phyloP scores from a whole-genome alignment of 2,888 invertebrate species.

The Platycnemis pennipes region DNA sequence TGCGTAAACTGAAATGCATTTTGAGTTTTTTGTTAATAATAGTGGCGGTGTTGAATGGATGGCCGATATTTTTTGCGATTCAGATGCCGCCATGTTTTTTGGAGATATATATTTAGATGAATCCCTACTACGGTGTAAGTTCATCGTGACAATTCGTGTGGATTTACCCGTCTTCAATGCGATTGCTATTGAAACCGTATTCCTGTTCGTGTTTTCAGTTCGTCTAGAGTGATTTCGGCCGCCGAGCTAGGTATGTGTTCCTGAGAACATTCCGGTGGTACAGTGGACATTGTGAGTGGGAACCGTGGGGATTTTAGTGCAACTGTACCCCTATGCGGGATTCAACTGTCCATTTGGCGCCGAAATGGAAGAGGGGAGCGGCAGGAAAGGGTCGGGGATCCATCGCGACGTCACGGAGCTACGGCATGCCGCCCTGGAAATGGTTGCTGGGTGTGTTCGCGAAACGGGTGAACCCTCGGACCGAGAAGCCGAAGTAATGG shows the following conservation, averaged over 20 bases:
- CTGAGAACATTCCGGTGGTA: not conserved
- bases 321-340: not conserved
- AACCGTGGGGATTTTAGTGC: not conserved
- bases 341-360: not conserved
- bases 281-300: not conserved
- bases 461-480: not conserved
- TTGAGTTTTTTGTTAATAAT: too few species aligned
- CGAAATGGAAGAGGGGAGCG: not conserved
- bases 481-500: slow-evolving; percentile 36
- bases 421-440: not conserved
- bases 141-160: too few species aligned
- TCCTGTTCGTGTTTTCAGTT: not conserved
- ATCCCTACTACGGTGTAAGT: too few species aligned
- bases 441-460: not conserved
- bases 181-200: not conserved
- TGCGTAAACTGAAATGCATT: too few species aligned
- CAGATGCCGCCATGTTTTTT: too few species aligned
- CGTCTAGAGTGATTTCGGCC: not conserved
- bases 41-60: too few species aligned
- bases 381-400: not conserved
- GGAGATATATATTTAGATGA: too few species aligned
- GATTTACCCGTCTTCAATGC: not conserved
- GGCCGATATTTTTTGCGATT: too few species aligned
- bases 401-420: not conserved
- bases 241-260: not conserved